Evolutionary conservation across 2,888 invertebrate genomes (phyloP), one percentile per base, ranked within the genome.

Genomic region (Ochropleura plecta): DNA sequence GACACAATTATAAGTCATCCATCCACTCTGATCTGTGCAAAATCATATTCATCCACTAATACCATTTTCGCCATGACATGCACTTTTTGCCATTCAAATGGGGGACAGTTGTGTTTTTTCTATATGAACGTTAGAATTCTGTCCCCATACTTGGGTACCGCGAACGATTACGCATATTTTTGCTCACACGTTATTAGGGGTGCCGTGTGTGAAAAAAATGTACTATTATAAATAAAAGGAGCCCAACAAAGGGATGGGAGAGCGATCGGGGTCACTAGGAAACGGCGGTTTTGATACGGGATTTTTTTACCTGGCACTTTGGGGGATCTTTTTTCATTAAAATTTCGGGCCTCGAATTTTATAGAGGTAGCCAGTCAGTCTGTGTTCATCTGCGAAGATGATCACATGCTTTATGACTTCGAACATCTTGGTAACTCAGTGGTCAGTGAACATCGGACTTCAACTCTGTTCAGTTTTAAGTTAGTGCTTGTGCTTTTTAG

Each of bases 241-340:
- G 89, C 90, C 87, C 88, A 93, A 96, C 96, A 96, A 96, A 95
- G 94, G 95, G 95, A 96, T 96, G 95, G 93, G 92, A 95, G 95
- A 96, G 92, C 93, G 96, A 96, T 96, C 96, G 95, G 96, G 96
- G 96, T 96, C 96, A 96, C 96, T 96, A 96, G 96, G 95, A 96
- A 96, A 96, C 95, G 94, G 95, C 94, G 95, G 96, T 96, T 96
- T 96, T 96, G 94, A 95, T 96, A 95, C 94, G 95, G 94, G 93
- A 87, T 90, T 94, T 96, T 96, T 96, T 96, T 96, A 95, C 95
- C 96, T 95, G 95, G 90, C 89, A 88, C 91, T 92, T 92, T 92
- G 90, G 93, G 95, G 95, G 92, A 91, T 91, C 91, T 92, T 95
- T 95, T 96, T 96, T 95, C 92, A 92, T 91, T 92, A 91, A 92